Percentiles rank a stretch among this genome's conserved stretches.
phyloP scores from a whole-genome alignment of 2,113 vertebrate genomes.

The Crotophaga sulcirostris region DNA sequence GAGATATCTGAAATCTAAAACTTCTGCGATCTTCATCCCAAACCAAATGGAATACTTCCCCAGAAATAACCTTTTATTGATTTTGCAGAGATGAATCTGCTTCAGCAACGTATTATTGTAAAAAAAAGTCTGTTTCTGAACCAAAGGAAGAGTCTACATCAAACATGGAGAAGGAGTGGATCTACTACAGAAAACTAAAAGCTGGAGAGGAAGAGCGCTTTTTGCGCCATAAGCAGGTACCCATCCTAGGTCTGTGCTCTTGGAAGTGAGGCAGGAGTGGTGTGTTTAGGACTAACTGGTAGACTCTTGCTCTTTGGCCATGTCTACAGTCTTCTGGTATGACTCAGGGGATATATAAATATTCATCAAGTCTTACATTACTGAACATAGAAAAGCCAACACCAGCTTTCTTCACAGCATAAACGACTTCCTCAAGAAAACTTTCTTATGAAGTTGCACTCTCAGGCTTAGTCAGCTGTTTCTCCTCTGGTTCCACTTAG shows the following conservation, averaged over 20 bases:
- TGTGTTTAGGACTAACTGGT: background rate
- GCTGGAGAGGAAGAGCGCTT: conserved; percentile 76
- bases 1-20: background rate
- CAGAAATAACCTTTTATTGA: background rate
- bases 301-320: background rate
- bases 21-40: background rate
- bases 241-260: background rate
- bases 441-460: background rate
- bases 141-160: conserved; percentile 28
- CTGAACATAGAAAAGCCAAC: background rate
- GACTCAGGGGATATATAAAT: background rate
- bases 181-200: conserved; percentile 82
- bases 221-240: conserved; percentile 88
- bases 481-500: background rate
- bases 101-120: conserved; percentile 87
- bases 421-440: background rate
- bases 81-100: conserved; percentile 87
- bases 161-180: conserved; percentile 80
- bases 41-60: background rate
- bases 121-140: conserved; percentile 64
- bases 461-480: background rate
- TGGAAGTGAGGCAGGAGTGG: background rate
- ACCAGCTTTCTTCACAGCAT: background rate
- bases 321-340: background rate
- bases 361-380: background rate